phyloP scores from a whole-genome alignment of 2,888 invertebrate genomes.

The Diaphora mendica region DNA sequence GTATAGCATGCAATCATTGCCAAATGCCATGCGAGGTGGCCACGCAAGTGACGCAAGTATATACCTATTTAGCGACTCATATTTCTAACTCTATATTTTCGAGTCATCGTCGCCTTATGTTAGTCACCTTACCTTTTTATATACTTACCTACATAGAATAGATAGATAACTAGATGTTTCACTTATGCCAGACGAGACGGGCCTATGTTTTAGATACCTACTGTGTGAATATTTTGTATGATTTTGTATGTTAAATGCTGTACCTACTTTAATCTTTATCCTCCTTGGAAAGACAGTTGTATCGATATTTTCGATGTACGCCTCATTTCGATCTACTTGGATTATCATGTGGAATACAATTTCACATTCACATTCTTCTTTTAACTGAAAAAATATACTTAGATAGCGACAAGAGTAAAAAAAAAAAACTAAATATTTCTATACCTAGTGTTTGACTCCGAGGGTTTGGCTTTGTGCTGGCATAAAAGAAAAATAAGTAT shows the following conservation, averaged over 20 bases:
- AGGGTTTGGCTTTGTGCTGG: background rate
- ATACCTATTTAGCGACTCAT: too few relatives aligned
- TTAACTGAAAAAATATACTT: conserved; percentile 61
- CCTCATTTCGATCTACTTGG: conserved; percentile 84
- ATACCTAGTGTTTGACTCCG: background rate
- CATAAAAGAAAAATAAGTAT: too few relatives aligned
- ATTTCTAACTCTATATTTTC: too few relatives aligned
- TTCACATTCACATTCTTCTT: conserved; percentile 83
- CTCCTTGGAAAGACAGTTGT: conserved; percentile 77
- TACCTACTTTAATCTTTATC: conserved; percentile 72
- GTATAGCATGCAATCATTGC: too few relatives aligned
- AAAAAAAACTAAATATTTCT: background rate
- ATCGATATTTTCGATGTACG: conserved; percentile 87
- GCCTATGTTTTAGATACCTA: background rate
- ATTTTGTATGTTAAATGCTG: background rate
- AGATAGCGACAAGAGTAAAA: background rate
- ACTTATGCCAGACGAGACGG: too few relatives aligned
- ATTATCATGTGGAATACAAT: conserved; percentile 85
- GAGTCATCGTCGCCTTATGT: too few relatives aligned
- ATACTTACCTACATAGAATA: too few relatives aligned
- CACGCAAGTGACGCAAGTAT: too few relatives aligned
- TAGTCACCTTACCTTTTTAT: too few relatives aligned
- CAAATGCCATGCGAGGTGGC: too few relatives aligned
- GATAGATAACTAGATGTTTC: too few relatives aligned
- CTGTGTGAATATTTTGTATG: background rate